Evolutionary conservation across 2,113 vertebrate species (phyloP), one percentile per base, ranked within the genome.

Genomic region (Rousettus leschenaultii): DNA sequence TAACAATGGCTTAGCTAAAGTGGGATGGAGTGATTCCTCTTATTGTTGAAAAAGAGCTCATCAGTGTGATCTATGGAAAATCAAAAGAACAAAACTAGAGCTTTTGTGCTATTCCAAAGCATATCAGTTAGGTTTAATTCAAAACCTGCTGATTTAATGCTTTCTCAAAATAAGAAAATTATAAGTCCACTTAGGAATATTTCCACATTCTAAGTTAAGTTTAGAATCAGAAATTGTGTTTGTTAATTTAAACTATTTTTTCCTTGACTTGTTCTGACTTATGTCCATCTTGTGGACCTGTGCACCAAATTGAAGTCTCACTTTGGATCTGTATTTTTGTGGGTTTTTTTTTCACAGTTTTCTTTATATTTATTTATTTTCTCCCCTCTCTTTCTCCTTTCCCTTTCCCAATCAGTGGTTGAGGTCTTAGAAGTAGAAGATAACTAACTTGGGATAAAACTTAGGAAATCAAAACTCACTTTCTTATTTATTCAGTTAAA

Each of bases 161-260:
- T 75, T 82, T 95, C 38, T 93, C 87, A 87, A 91, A 86, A 91
- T 66, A 57, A 91, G 57, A 68, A 94, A 95, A 59, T n/a, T 28
- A 85, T 57, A 16, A 70, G 18, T 40, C 16, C 45, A 57, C 55
- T 93, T 30, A 43, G 33, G 19, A 91, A 2, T 7, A 35, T 90
- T 83, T 68, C 30, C 63, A 28, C 79, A 26, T 74, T 87, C 24
- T 13, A 35, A 82, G 12, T 48, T 95, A 82, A 83, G 21, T 79
- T 88, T 53, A 80, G 33, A 88, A 86, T 93, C 45, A 91, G 15
- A 88, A 35, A 70, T 53, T 66, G 24, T 40, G 10, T 90, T 92
- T 92, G 70, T 86, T 84, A 59, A 87, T 51, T 68, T 86, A 90
- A 57, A 7, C 8, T 38, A 48, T 53, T 73, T 65, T 93, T 70